Conservation (phyloP, 1,140 invertebrate species). For the Papilio xuthus region DNA sequence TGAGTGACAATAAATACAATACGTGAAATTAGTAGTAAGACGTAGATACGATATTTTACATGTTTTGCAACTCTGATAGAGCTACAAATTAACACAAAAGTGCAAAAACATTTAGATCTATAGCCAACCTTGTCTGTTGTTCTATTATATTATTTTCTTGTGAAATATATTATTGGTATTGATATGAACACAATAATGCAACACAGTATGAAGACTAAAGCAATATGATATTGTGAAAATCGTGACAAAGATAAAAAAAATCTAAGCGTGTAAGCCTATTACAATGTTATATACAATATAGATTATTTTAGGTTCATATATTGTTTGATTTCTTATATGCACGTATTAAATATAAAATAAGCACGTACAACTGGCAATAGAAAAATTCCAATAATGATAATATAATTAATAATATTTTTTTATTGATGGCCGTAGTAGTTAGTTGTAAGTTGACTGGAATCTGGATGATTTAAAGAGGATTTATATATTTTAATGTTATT, state of each 20-base stretch:
- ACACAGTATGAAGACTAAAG: neutral
- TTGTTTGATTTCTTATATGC: neutral
- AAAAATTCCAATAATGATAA: conserved; percentile 11
- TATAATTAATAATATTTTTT: neutral
- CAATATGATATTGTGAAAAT: neutral
- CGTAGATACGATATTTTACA: no score
- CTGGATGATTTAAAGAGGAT: neutral
- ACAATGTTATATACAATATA: conserved; percentile 1
- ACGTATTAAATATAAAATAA: conserved; percentile 18
- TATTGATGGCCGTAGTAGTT: neutral
- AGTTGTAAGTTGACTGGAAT: neutral
- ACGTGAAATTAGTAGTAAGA: no score
- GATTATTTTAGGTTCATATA: conserved; percentile 2
- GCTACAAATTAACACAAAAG: no score
- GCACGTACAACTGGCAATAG: neutral
- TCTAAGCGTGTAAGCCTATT: conserved; percentile 5
- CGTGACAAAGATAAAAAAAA: conserved; percentile 16
- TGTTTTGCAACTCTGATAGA: no score
- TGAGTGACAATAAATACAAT: no score
- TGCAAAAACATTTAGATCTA: no score
- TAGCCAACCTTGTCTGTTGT: no score
- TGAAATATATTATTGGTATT: neutral
- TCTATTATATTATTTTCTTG: neutral
- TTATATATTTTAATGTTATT: neutral
- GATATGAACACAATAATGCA: neutral